Base-by-base conservation (phyloP, 2,888 invertebrate genomes). In the Cephus pulcher region DNA sequence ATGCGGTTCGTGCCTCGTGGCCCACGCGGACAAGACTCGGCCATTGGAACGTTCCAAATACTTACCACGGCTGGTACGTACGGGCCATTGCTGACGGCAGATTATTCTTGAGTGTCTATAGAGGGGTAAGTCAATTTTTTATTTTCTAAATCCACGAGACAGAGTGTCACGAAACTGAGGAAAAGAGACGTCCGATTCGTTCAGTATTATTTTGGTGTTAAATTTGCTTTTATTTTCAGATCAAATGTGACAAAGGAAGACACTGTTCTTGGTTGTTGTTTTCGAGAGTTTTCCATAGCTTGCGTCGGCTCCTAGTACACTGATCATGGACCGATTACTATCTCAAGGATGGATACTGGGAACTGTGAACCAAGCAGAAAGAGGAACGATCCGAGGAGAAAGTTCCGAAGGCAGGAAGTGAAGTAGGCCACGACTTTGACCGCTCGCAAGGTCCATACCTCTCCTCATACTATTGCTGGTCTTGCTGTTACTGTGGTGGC, bases 351-450 rank as follows among this genome's bases (percentile, higher is more conserved):
- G 56, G 56, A 23, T 56, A 56, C 56, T 56, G 56, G 56, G 56
- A 56, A 23, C 23, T 56, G 56, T 56, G 56, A 56, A 56, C 71
- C 33, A 32, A 71, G 34, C 71, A 71, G 71, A 71, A 71, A 32
- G 56, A 56, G 56, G 71, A 71, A 71, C 71, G 71, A 71, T 71
- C 82, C 85, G 88, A 89, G 90, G 91, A 90, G 91, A 91, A 91
- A 91, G 91, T 91, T 83, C 86, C 80, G 84, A 85, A 86, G 88
- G 87, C 88, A 89, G 89, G 87, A 89, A 89, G 88, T 89, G 88
- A 91, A 91, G 91, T 91, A 90, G 91, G 90, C 88, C 90, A 91
- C 90, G 91, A 91, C 91, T 91, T 91, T 91, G 91, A 90, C 91
- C 90, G 91, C 89, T 88, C 89, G 86, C 91, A 91, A 91, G 91